Base-by-base conservation (phyloP, 2,888 invertebrate genomes). In the Cosmia trapezina region DNA sequence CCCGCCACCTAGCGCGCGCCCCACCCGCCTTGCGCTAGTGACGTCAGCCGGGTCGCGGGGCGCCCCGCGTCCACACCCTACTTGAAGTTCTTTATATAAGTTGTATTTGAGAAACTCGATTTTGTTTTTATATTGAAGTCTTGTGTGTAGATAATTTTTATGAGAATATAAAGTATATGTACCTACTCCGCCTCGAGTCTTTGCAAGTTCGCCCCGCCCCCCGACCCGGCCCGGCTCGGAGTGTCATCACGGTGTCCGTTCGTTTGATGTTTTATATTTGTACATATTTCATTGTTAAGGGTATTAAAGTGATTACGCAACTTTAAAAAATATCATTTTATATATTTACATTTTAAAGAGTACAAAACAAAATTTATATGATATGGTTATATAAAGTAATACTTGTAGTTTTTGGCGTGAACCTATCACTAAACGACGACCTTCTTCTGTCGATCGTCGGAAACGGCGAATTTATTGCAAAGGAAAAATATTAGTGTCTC, bases 71-170 rank as follows among this genome's bases (percentile, higher is more conserved):
- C 78, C 61, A 74, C 74, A 68, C 33, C 56, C 12, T 56, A 74
- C 70, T 83, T 88, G 74, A 84, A 89, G 87, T 89, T 89, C 88
- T 91, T 90, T 93, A 86, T 91, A 90, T 93, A 89, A 94, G 91
- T 94, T 94, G 91, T 93, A 93, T 94, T 93, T 93, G 92, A 93
- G 90, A 92, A 94, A 93, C 91, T 92, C 90, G 90, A 93, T 92
- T 93, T 94, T 93, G 93, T 94, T 95, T 92, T 94, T 94, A 93
- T 94, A 94, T 92, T 91, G 91, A 93, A 94, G 94, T 94, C 94
- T 94, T 93, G 95, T 95, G 95, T 95, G 95, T 95, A 95, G 95
- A 95, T 95, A 95, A 94, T 95, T 95, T 96, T 94, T 96, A 95
- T 95, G 94, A 93, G 93, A 95, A 94, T 95, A 95, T 94, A 95